A percentile compares a stretch with the other conserved stretches of the same genome.
Conservation (phyloP, 2,113 vertebrate species). For the Tachuris rubrigastra region DNA sequence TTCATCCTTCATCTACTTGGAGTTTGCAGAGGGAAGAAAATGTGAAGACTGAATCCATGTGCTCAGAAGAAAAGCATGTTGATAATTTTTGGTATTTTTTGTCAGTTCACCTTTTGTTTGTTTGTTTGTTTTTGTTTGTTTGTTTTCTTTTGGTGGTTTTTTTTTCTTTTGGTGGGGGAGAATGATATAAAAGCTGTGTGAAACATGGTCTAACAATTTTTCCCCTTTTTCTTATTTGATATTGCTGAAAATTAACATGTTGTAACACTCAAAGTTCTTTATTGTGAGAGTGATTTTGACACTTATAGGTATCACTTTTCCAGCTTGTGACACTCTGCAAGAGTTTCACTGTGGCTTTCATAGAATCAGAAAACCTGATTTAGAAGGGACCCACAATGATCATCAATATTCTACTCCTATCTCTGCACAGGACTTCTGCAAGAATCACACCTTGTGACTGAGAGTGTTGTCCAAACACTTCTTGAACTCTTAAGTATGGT, state of each 20-base stretch:
- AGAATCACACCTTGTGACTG: not conserved
- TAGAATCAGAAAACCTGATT: not conserved
- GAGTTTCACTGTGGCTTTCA: not conserved
- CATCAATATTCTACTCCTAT: not conserved
- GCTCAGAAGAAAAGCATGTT: not conserved
- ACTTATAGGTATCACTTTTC: not conserved
- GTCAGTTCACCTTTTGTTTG: fast-evolving
- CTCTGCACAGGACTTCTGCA: not conserved
- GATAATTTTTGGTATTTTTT: not conserved
- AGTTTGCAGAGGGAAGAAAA: not conserved
- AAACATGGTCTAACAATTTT: not conserved
- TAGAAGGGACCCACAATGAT: not conserved
- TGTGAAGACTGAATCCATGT: not conserved
- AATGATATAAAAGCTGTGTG: not conserved
- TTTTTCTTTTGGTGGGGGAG: no score
- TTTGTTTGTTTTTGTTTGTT: no score
- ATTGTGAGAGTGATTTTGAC: not conserved
- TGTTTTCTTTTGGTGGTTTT: no score
- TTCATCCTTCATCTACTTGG: not conserved
- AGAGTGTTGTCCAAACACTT: not conserved
- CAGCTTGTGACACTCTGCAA: not conserved
- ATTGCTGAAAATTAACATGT: not conserved
- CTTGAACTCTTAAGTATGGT: not conserved
- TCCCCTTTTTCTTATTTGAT: not conserved
- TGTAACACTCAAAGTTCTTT: not conserved